Evolutionary conservation across 1,140 invertebrate species (phyloP).

Genomic region (Scaptomyza graminum): DNA sequence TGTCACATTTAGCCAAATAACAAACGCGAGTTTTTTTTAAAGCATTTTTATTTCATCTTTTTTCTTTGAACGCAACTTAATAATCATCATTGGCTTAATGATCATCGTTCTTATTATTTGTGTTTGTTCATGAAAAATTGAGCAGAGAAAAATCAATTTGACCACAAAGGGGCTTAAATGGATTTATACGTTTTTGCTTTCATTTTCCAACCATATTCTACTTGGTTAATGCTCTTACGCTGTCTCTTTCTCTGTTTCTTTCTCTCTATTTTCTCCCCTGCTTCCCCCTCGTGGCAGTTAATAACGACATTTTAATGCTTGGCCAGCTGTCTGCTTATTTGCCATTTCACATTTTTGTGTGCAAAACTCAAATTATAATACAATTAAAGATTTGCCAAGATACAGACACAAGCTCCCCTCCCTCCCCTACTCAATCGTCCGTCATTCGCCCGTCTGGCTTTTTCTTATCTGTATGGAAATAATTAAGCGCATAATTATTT

Average conservation of each 20-base stretch:
- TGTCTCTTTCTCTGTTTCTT: not conserved
- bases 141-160: constrained; percentile 27
- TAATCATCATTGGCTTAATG: not conserved
- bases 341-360: constrained; percentile 24
- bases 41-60: too few species aligned
- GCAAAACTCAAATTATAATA: constrained; percentile 57
- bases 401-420: too few species aligned
- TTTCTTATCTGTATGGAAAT: constrained; percentile 28
- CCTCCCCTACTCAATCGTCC: too few species aligned
- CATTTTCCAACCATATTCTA: not conserved
- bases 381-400: constrained; percentile 47
- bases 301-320: constrained; percentile 15
- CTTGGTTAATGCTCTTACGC: not conserved
- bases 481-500: constrained; percentile 74
- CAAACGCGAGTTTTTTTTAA: too few species aligned
- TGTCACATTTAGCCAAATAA: not conserved
- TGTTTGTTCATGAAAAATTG: constrained; percentile 12
- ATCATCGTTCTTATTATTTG: not conserved
- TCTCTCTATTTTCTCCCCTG: not conserved
- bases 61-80: not conserved
- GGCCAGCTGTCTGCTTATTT: constrained; percentile 23
- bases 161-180: constrained; percentile 19
- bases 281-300: too few species aligned
- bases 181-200: constrained; percentile 14
- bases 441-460: too few species aligned